Evolutionary conservation across 2,113 vertebrate genomes (phyloP).

Genomic region (Paramisgurnus dabryanus): DNA sequence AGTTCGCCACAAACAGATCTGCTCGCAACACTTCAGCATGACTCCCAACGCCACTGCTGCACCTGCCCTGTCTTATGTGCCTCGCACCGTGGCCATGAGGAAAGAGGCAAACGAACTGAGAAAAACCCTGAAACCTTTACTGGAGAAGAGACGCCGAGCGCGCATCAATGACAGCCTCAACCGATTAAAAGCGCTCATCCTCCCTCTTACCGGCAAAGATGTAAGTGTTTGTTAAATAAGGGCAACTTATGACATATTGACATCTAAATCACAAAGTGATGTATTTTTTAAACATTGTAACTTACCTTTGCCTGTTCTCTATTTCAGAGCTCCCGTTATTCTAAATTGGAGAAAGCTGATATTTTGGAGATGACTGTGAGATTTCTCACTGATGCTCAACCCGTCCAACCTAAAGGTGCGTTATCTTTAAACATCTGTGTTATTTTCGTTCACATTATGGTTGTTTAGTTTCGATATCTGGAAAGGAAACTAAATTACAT

Average conservation of each 20-base stretch:
- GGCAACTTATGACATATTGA: background rate
- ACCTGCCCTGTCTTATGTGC: conserved; percentile 43
- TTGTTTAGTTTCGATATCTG: background rate
- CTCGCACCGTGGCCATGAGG: conserved; percentile 71
- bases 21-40: conserved; percentile 49
- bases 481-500: background rate
- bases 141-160: conserved; percentile 82
- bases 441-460: background rate
- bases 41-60: conserved; percentile 58
- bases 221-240: conserved; percentile 60
- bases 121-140: conserved; percentile 84
- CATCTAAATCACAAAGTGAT: background rate
- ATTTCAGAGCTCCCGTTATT: conserved; percentile 77
- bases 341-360: conserved; percentile 90
- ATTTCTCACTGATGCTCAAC: conserved; percentile 80
- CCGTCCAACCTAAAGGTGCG: conserved; percentile 71
- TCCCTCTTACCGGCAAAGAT: conserved; percentile 84
- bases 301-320: conserved; percentile 21
- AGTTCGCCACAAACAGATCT: background rate
- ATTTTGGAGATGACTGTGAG: conserved; percentile 92
- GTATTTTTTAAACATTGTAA: background rate
- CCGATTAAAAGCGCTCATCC: conserved; percentile 82
- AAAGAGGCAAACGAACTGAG: conserved; percentile 73
- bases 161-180: conserved; percentile 86
- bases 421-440: background rate